Evolutionary conservation across 2,888 invertebrate species (phyloP).

Genomic region (Branchipolynoe longqiensis): DNA sequence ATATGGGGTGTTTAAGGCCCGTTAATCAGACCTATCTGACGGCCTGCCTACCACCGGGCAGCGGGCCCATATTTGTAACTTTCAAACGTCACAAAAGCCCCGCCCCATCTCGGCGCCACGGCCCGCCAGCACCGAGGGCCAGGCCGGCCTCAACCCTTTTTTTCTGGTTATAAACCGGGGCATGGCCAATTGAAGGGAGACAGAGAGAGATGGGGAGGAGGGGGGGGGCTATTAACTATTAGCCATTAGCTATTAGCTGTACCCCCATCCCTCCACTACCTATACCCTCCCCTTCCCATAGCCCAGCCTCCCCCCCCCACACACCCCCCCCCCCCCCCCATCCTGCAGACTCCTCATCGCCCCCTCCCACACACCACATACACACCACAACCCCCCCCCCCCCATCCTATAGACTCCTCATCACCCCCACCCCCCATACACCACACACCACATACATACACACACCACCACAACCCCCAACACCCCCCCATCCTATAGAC

Average conservation of each 20-base stretch:
- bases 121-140: background rate
- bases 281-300: too few relatives aligned
- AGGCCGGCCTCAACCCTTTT: too few relatives aligned
- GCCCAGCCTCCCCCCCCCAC: background rate
- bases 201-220: background rate
- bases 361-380: too few relatives aligned
- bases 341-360: background rate
- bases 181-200: background rate
- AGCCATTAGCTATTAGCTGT: too few relatives aligned
- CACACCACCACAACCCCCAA: too few relatives aligned
- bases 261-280: too few relatives aligned
- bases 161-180: background rate
- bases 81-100: constrained; percentile 8
- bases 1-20: too few relatives aligned
- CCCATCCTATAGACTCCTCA: too few relatives aligned
- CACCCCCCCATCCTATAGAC: too few relatives aligned
- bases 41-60: background rate
- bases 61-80: constrained; percentile 35
- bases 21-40: constrained; percentile 24
- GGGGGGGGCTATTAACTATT: constrained; percentile 21
- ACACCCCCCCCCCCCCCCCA: background rate
- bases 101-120: background rate
- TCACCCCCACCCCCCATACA: too few relatives aligned
- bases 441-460: too few relatives aligned
- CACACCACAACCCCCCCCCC: too few relatives aligned